Base-by-base conservation (phyloP, 1,140 invertebrate species). In the Hormaphis cornu region DNA sequence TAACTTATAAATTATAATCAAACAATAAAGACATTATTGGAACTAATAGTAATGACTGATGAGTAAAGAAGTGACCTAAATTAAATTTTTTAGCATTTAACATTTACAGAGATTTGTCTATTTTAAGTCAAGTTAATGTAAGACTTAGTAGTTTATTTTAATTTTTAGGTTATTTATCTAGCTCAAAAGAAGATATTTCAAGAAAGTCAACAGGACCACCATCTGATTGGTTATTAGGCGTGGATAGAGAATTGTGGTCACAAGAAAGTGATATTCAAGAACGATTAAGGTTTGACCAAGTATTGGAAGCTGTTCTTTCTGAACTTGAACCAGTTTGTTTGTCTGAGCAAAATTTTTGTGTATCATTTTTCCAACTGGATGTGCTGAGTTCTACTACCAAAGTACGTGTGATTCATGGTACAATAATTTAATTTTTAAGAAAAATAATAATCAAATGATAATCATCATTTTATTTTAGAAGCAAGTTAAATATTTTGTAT, bases 341-440 rank as follows among this genome's bases (percentile, higher is more conserved):
- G 42, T 88, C 89, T 22, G 96, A 99, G 78, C 95, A 98, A 80
- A 87, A 94, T 72, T 98, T 98, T 81, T 97, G 93, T 78, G 87
- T 93, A 12, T 83, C 86, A 35, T 98, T 98, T 80, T 95, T 98
- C 76, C 90, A 95, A 74, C 81, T 97, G 50, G 89, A 93, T 76
- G 82, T 83, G 9, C 76, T 82, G 9, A 77, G 79, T 22, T 76
- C 79, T 10, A 76, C 78, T 10, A 76, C 78, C 28, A 81, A 80
- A 74, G 80, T 81, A 72, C 70, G 69, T 70, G 44, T 30, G 24
- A 61, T 63, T 22, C 3, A 28, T 37, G 0, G 10, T 14, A 22
- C 30, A n/a, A 58, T 4, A 16, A 28, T 18, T 24, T 26, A 24
- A 33, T 44, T n/a, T 24, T 22, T 3, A 30, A 54, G 26, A 16